Evolutionary conservation across 2,797 vertebrate genomes (phyloP).

Genomic region (Eospalax fontanierii): DNA sequence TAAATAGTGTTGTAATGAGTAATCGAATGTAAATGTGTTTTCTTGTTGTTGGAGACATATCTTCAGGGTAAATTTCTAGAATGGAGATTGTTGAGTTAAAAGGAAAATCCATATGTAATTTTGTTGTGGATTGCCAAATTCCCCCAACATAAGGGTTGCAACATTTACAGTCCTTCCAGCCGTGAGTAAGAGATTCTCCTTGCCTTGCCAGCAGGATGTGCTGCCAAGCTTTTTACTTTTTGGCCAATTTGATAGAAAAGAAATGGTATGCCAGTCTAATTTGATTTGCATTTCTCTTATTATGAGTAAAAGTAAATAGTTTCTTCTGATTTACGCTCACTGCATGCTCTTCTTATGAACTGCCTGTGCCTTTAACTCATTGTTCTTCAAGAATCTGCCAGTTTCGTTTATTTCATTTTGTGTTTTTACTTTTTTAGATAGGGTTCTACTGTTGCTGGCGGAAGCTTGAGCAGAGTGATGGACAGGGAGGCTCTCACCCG

Average conservation of each 20-base stretch:
- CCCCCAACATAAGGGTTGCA: not conserved
- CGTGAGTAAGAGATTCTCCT: not conserved
- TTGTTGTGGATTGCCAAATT: constrained; percentile 50
- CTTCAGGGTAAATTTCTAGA: constrained; percentile 48
- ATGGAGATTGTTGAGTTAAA: constrained; percentile 50
- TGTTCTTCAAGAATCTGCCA: constrained; percentile 29
- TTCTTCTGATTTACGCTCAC: not conserved
- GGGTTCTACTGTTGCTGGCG: no score
- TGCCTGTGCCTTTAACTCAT: not conserved
- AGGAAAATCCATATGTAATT: constrained; percentile 22
- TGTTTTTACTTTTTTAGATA: not conserved
- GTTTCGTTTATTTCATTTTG: not conserved
- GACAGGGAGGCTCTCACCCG: no score
- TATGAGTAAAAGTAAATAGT: constrained; percentile 54
- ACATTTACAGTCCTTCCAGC: not conserved
- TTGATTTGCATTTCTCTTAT: constrained; percentile 64
- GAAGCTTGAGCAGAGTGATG: no score
- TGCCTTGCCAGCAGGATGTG: constrained; percentile 6
- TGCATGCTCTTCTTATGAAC: not conserved
- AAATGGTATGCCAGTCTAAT: not conserved
- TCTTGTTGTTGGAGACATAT: not conserved
- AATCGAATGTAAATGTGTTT: constrained; percentile 15
- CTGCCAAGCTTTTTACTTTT: constrained; percentile 45
- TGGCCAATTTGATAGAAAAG: not conserved
- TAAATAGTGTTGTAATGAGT: not conserved